Base-by-base conservation (phyloP, 2,113 vertebrate species). In the Chaetorhynchus papuensis region DNA sequence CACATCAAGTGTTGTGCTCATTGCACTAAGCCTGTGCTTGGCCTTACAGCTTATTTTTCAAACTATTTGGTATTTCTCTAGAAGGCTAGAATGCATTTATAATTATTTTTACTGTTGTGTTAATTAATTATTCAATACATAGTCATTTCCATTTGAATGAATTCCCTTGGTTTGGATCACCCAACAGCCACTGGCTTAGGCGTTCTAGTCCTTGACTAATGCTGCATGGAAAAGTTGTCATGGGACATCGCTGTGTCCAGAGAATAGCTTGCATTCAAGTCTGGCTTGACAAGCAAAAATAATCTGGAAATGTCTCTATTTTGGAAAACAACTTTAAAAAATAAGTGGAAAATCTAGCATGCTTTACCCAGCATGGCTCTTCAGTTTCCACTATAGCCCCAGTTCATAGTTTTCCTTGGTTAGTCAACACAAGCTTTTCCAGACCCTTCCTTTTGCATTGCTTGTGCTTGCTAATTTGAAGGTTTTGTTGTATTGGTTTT, bases 311-410 rank as follows among this genome's bases (percentile, higher is more conserved):
- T 26, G 5, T 53, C 31, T 19, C 3, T 31, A 2, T 80, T 74
- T 87, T 76, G 56, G 52, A 82, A 71, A 82, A n/a, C 24, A 63
- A 50, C 12, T 79, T 49, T 0, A 42, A 24, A 45, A 80, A 63
- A 26, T 26, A 52, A 45, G 19, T 28, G 10, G 31, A 78, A 59
- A 59, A 11, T 13, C 7, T 45, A 44, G 12, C 31, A 27, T 2
- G 0, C 82, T 91, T 84, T 63, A 28, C 22, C 12, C 19, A 17
- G 4, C 49, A 11, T 0, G 0, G 75, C 60, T 44, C 53, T 77
- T 78, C n/a, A 19, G 15, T 90, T 90, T 76, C 70, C 26, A 49
- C 22, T 50, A 1, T 68, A 44, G 27, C 66, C 37, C 52, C 3
- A 2, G 35, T 47, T 60, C 20, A 15, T 19, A n/a, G 23, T 81